Evolutionary conservation across 64 coral and sea anemone genomes (phyloP).

Genomic region (Actinia tenebrosa): DNA sequence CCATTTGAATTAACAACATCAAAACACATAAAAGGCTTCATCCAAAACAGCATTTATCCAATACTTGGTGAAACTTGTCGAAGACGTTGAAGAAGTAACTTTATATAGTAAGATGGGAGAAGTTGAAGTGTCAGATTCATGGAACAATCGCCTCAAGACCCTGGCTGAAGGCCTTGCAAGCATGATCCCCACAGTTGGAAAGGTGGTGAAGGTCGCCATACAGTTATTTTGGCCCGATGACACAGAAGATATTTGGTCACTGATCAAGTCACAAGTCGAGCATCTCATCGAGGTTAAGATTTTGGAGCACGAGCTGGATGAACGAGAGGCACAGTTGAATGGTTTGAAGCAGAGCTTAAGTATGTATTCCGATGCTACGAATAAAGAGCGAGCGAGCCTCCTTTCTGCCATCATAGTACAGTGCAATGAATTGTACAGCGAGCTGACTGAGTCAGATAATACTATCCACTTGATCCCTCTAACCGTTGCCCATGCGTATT

Average conservation of each 20-base stretch:
- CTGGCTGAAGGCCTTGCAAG: not conserved
- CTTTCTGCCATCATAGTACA: not conserved
- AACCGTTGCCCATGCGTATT: not conserved
- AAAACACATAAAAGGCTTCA: too few species aligned
- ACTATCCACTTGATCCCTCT: not conserved
- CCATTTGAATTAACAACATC: too few species aligned
- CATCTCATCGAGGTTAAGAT: not conserved
- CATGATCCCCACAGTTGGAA: not conserved
- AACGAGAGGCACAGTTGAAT: not conserved
- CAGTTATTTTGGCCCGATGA: not conserved
- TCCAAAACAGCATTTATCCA: too few species aligned
- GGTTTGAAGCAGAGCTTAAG: not conserved
- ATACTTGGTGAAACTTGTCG: too few species aligned
- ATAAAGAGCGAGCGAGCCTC: not conserved
- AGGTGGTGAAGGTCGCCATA: not conserved
- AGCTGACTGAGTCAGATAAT: not conserved
- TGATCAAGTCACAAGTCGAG: not conserved
- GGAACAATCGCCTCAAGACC: constrained; percentile 13
- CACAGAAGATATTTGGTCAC: not conserved
- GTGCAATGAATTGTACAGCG: not conserved
- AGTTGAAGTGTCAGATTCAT: not conserved
- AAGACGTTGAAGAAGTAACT: not conserved
- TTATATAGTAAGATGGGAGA: not conserved
- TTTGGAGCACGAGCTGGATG: not conserved
- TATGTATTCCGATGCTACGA: not conserved